phyloP scores from a whole-genome alignment of 2,888 invertebrate genomes.

The Cloeon dipterum region DNA sequence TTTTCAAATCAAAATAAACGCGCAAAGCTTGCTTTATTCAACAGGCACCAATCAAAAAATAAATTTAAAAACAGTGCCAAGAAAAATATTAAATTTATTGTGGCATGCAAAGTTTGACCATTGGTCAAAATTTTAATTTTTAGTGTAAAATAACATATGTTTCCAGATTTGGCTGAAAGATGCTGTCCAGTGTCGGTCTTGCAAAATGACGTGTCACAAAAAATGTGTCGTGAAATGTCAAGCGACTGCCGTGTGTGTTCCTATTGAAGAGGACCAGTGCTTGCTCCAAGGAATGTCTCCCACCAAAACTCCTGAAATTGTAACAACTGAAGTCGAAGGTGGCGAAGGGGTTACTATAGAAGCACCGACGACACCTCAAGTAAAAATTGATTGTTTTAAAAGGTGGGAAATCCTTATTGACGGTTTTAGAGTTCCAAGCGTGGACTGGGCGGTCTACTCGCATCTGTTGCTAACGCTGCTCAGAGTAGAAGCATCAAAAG shows the following conservation, averaged over 20 bases:
- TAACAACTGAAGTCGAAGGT: conserved; percentile 4
- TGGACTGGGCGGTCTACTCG: conserved; percentile 21
- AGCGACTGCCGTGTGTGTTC: conserved; percentile 13
- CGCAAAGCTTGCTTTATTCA: too few species aligned
- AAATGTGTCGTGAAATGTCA: conserved; percentile 83
- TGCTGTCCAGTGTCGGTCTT: conserved; percentile 75
- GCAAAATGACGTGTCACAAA: conserved; percentile 83
- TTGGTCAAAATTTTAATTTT: neutral
- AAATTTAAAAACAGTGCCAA: neutral
- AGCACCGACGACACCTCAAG: neutral
- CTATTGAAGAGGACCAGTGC: neutral
- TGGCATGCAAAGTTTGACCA: too few species aligned
- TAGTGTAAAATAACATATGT: conserved; percentile 6
- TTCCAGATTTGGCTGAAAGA: conserved; percentile 85
- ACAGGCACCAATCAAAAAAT: neutral
- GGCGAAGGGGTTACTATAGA: neutral
- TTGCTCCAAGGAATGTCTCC: neutral
- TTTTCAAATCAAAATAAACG: too few species aligned
- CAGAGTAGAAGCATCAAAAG: conserved; percentile 32
- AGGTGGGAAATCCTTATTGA: too few species aligned
- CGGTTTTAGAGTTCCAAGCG: neutral
- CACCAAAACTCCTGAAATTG: conserved; percentile 3
- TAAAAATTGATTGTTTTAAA: too few species aligned
- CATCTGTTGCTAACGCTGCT: conserved; percentile 13
- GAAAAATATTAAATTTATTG: too few species aligned